These are phyloP conservation scores for Phylloscopus collybita DNA, from an alignment of 2,797 vertebrate genomes.

Conservation along the genomic window DNA sequence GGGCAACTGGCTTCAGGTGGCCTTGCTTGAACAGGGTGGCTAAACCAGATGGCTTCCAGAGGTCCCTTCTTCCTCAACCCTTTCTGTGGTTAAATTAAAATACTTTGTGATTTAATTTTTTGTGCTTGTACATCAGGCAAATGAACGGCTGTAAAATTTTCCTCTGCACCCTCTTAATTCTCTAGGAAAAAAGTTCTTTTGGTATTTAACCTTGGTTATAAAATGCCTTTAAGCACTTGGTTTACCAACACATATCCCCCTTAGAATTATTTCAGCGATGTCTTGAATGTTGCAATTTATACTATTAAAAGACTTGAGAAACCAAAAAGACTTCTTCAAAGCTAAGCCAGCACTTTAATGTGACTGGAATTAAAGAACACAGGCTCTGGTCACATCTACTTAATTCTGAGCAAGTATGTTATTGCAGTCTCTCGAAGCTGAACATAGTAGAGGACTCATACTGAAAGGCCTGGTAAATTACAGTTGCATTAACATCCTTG, in stretches of 20 bases:
- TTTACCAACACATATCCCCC: neutral
- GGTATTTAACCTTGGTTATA: neutral
- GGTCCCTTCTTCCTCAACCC: neutral
- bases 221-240: neutral
- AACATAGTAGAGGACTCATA: neutral
- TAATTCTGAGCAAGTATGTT: neutral
- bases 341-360: neutral
- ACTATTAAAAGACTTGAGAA: neutral
- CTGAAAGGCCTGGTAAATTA: neutral
- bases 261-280: neutral
- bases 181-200: neutral
- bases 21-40: neutral
- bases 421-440: neutral
- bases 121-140: neutral
- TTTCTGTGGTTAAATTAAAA: neutral
- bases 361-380: neutral
- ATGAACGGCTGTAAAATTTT: neutral
- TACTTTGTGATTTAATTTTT: neutral
- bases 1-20: too few relatives aligned
- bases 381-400: neutral
- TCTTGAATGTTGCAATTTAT: neutral
- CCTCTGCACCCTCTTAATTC: neutral
- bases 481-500: neutral
- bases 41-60: neutral
- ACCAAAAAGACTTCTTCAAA: neutral